Base-by-base conservation (phyloP, 2,888 invertebrate species). In the Paralinhomoeus sp. region DNA sequence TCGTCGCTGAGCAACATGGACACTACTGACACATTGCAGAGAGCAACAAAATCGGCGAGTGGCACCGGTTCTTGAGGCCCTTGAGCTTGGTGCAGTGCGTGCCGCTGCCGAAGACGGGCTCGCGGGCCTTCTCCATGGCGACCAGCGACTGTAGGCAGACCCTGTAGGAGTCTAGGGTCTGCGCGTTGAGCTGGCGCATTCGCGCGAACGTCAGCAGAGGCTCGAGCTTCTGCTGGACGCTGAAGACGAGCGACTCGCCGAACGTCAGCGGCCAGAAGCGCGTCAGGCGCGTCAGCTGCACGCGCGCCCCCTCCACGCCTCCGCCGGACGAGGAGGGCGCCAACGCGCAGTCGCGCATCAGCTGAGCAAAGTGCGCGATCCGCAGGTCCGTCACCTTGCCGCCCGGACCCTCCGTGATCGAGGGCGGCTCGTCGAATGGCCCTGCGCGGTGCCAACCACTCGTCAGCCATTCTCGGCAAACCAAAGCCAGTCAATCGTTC, bases 371-470 rank as follows among this genome's bases (percentile, higher is more conserved):
- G 65, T 37, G 31, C 24, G 55, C 70, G 47, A 75, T 73, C 67
- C 80, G 72, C 60, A 91, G 91, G 64, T 91, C 91, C 0, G 84
- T 81, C 37, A 91, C 81, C 37, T 85, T 70, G 0, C 89, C 91
- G 0, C 91, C 91, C 34, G 78, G 77, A 1, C 89, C 89, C 65
- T 91, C 91, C 24, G 80, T 82, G 42, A 91, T 80, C 0, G 87
- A 82, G 0, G 89, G 89, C 1, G 85, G 83, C 63, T 91, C 91
- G 62, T 91, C 89, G 43, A 87, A 72, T 3, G 83, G 77, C n/a
- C 36, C 36, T 36, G 36, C 3, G n/a, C n/a, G n/a, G n/a, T n/a
- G n/a, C n/a, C n/a, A n/a, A n/a, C n/a, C n/a, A n/a, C n/a, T n/a
- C n/a, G n/a, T n/a, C n/a, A n/a, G n/a, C n/a, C n/a, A n/a, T n/a